Percentiles rank a stretch among this genome's conserved stretches.
Conservation (phyloP, 2,888 invertebrate species). For the Automeris io region DNA sequence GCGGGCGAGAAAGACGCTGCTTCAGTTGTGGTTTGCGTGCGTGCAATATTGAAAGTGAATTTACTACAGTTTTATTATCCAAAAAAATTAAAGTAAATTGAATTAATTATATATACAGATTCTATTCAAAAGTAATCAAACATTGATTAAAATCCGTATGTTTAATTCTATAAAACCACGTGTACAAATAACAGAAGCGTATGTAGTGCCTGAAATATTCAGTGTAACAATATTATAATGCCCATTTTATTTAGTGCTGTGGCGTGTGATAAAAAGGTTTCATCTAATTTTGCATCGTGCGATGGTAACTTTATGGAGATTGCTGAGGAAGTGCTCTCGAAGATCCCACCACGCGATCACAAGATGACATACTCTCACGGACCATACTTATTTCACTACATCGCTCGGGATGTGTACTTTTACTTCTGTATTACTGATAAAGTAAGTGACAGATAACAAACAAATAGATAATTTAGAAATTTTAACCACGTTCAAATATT, state of each 20-base stretch:
- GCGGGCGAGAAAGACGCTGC: constrained; percentile 12
- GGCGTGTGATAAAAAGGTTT: constrained; percentile 84
- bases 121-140: background rate
- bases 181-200: too few relatives aligned
- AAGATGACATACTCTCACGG: constrained; percentile 91
- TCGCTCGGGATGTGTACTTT: constrained; percentile 86
- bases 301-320: constrained; percentile 96
- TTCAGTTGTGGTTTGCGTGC: constrained; percentile 24
- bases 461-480: background rate
- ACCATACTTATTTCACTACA: constrained; percentile 85
- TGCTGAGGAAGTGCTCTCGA: constrained; percentile 88
- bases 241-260: constrained; percentile 94
- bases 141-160: background rate
- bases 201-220: too few relatives aligned
- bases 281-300: constrained; percentile 92
- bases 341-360: constrained; percentile 85
- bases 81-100: background rate
- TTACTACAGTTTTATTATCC: background rate
- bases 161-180: background rate
- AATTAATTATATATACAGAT: background rate
- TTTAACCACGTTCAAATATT: background rate
- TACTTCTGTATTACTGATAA: constrained; percentile 97
- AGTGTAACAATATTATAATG: constrained; percentile 74
- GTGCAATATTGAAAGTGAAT: constrained; percentile 10
- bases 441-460: constrained; percentile 73